Evolutionary conservation across 2,888 invertebrate species (phyloP).

Genomic region (Sarcophaga rosellei): DNA sequence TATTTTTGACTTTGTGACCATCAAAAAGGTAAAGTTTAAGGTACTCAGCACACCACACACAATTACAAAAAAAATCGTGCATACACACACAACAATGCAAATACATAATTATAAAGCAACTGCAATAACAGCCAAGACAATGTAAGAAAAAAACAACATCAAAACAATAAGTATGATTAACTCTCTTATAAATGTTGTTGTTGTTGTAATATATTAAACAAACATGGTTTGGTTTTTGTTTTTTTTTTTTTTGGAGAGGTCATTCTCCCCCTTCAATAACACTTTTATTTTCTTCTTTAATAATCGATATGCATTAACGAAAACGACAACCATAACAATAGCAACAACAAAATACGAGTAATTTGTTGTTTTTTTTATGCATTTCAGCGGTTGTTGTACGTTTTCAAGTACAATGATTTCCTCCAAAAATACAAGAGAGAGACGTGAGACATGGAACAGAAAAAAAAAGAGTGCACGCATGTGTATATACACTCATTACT

Average conservation of each 20-base stretch:
- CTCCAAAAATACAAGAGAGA: neutral
- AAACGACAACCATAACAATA: no score
- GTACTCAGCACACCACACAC: neutral
- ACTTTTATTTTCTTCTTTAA: neutral
- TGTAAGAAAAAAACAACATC: no score
- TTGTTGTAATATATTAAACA: neutral
- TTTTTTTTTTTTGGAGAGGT: neutral
- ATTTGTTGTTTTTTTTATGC: slow-evolving; percentile 30
- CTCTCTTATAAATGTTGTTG: neutral
- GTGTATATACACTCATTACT: no score
- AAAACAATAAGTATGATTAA: neutral
- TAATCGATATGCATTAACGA: neutral
- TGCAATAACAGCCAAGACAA: neutral
- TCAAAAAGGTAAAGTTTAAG: neutral
- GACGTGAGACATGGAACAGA: neutral
- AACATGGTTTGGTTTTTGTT: neutral
- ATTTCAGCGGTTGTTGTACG: slow-evolving; percentile 54
- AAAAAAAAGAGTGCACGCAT: neutral
- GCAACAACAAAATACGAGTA: no score
- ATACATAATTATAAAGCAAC: neutral
- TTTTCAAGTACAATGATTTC: slow-evolving; percentile 50
- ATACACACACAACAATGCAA: neutral
- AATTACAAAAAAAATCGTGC: neutral
- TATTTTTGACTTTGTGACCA: neutral
- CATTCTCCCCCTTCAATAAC: neutral